Evolutionary conservation across 1,140 invertebrate species (phyloP), one percentile per base, ranked within the genome.

Genomic region (Ceratosolen fusciceps): DNA sequence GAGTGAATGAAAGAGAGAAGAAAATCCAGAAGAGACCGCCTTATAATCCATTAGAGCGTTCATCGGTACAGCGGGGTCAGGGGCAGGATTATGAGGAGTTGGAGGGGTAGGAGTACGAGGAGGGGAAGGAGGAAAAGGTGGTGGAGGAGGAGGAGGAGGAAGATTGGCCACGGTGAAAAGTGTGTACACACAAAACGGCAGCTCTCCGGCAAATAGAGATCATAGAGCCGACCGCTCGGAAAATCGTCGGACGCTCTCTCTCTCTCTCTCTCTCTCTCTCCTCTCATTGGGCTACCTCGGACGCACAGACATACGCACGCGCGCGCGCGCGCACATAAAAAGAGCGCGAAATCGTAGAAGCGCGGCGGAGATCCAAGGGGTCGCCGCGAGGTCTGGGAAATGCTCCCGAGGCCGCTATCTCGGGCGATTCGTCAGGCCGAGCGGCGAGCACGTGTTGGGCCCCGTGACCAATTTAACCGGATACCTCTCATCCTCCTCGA

Each of bases 401-500:
- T 89, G 85, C 80, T 31, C 58, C 29, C 34, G 29, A 0, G 14
- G 4, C 34, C 60, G 31, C 31, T n/a, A 37, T 65, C 56, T 31
- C 60, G 8, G 8, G 62, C 86, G 85, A 88, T 88, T 87, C 85
- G 87, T 86, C 85, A 89, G 82, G 88, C 84, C 85, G 87, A 85
- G 86, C 80, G 73, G 82, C 73, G 76, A 85, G 85, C 86, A 85
- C 87, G 86, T 88, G 86, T 86, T 81, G 67, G 29, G 39, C 31
- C 9, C 87, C 88, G 86, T 89, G 85, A 89, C 88, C 84, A 89
- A 90, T 90, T 87, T 86, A 88, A 88, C 88, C 89, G 89, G 89
- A 89, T 89, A 89, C 86, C 83, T 60, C 14, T 54, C 72, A 58
- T 47, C 52, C 72, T 39, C 24, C 16, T 24, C 62, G 34, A 39